Base-by-base conservation (phyloP, 2,113 vertebrate species). In the Plotosus lineatus region DNA sequence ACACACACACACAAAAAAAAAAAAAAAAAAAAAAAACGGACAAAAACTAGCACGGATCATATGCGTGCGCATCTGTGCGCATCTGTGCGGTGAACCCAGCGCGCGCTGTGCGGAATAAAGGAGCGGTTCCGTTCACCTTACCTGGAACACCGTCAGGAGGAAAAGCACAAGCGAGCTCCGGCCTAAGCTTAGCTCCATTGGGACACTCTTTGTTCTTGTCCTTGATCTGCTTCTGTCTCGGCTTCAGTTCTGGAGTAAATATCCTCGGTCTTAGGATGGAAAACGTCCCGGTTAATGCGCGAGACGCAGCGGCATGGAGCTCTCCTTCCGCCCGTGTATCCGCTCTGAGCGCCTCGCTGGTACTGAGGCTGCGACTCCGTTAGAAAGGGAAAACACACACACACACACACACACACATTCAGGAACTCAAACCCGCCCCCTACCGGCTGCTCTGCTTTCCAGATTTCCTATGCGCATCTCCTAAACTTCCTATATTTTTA, bases 291-390 rank as follows among this genome's bases (percentile, higher is more conserved):
- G 12, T 44, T 33, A 56, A 9, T 58, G 63, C 55, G 63, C 40
- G 75, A 21, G 56, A 42, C 28, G 44, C 79, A 74, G 71, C 78
- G 56, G 53, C 72, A 38, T 82, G 80, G 42, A 82, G 73, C 48
- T 46, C 48, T 36, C 61, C 26, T 0, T 44, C 78, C 50, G 78
- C 44, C 61, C 60, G 80, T 51, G 48, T 55, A 77, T 65, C 80
- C 60, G 80, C 72, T 68, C 80, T 33, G 79, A 42, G 58, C 46
- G 60, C 42, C 72, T 12, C 58, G 31, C 80, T 82, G 80, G 61
- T 82, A 76, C 80, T 82, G 80, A 82, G 33, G 80, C 80, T 76
- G 73, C 79, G 71, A 53, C 79, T 75, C 71, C 0, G 40, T 10
- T n/a, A 50, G 2, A 61, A 42, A 60, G 61, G 1, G 36, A 1